These are phyloP conservation scores for Sialia sialis DNA, from an alignment of 2,113 vertebrate genomes.

Conservation along the genomic window DNA sequence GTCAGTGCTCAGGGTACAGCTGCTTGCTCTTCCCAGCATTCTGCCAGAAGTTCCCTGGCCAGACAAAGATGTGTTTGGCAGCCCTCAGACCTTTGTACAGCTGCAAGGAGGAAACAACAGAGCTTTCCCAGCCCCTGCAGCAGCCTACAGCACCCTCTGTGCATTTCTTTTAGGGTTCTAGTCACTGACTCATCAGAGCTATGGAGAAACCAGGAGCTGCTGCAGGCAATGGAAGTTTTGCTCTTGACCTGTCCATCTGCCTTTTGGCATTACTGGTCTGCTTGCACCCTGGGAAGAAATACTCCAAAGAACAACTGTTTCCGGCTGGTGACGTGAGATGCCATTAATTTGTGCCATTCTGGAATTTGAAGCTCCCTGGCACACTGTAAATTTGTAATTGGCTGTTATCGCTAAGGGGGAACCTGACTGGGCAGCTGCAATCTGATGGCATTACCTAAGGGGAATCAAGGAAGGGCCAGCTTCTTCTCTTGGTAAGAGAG, in stretches of 20 bases:
- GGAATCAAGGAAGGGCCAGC: not conserved
- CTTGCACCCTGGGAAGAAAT: not conserved
- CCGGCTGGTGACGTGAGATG: not conserved
- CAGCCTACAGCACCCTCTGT: not conserved
- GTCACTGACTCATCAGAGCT: not conserved
- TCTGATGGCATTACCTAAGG: not conserved
- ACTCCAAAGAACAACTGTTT: not conserved
- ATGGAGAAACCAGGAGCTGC: not conserved
- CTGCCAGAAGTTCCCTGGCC: not conserved
- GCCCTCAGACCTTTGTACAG: not conserved
- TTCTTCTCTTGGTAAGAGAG: not conserved
- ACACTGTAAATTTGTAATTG: not conserved
- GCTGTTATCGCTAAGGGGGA: not conserved
- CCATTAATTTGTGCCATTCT: not conserved
- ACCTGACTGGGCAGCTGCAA: not conserved
- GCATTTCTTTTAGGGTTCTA: not conserved
- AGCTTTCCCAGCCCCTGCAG: not conserved
- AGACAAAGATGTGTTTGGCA: not conserved
- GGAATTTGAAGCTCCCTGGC: not conserved
- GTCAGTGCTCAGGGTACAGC: fast-evolving
- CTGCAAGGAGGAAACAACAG: not conserved
- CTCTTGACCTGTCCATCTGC: not conserved
- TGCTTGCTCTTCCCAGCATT: not conserved
- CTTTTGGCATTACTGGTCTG: not conserved
- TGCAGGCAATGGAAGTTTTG: not conserved